These are phyloP conservation scores for Mesitornis unicolor DNA, from an alignment of 2,113 vertebrate genomes.

Conservation along the genomic window DNA sequence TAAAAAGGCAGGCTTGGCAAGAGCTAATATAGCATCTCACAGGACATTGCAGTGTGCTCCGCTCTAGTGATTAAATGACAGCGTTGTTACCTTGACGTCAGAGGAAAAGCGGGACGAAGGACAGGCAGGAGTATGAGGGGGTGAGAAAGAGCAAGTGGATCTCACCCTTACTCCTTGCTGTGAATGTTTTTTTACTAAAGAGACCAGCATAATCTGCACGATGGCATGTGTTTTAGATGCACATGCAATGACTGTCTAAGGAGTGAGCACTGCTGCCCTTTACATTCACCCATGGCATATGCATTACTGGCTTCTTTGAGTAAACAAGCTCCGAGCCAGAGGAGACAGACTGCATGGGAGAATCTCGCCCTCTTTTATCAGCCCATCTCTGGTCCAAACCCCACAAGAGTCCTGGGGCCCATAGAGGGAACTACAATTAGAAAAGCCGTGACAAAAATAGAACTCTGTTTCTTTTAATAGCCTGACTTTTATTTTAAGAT, in stretches of 20 bases:
- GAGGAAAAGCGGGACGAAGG: not conserved
- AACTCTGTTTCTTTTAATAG: not conserved
- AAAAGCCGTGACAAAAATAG: not conserved
- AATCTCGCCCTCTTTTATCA: not conserved
- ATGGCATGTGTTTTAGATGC: not conserved
- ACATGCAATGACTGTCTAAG: fast-evolving
- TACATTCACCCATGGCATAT: not conserved
- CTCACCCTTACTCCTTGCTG: not conserved
- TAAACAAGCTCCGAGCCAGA: not conserved
- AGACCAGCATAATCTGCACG: not conserved
- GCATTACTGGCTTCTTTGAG: not conserved
- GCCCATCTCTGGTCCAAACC: not conserved
- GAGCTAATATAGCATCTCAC: not conserved
- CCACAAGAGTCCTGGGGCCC: not conserved
- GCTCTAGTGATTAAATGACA: not conserved
- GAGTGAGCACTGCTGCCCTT: not conserved
- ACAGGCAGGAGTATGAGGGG: not conserved
- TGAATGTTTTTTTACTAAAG: not conserved
- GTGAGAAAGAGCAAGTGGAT: not conserved
- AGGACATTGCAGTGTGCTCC: not conserved
- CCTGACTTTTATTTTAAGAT: not conserved
- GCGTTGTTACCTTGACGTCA: fast-evolving
- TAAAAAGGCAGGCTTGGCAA: not conserved
- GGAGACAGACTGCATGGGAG: not conserved
- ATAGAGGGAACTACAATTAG: not conserved